A percentile compares a stretch with the other conserved stretches of the same genome.
These are phyloP conservation scores for Saxidomus purpurata DNA, from an alignment of 1,140 invertebrate species.

Conservation along the genomic window DNA sequence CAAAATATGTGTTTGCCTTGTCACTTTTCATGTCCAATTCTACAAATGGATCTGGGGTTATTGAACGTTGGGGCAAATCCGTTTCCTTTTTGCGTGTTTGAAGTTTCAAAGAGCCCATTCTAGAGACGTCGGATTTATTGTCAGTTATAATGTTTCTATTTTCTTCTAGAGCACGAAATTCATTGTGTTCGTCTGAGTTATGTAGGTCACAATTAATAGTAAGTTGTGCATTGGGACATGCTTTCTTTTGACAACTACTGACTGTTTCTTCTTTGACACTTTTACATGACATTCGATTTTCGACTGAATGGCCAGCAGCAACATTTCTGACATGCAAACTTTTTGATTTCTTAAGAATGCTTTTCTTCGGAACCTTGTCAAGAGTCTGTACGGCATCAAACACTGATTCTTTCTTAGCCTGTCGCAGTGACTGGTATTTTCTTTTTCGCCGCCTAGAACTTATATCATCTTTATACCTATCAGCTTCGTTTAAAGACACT, in stretches of 20 bases:
- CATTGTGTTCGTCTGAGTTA: too few relatives aligned
- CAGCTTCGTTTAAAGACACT: constrained; percentile 31
- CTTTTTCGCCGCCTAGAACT: constrained; percentile 19
- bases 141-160: not conserved
- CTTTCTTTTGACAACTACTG: too few relatives aligned
- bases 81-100: not conserved
- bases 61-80: not conserved
- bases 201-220: too few relatives aligned
- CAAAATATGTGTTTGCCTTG: not conserved
- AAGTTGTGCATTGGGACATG: too few relatives aligned
- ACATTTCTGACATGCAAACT: not conserved
- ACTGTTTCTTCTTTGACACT: too few relatives aligned
- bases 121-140: not conserved
- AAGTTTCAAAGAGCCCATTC: not conserved
- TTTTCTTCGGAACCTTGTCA: constrained; percentile 24
- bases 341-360: constrained; percentile 46
- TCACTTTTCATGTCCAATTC: not conserved
- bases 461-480: not conserved
- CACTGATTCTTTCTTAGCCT: constrained; percentile 25
- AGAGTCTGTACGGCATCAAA: constrained; percentile 27
- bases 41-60: not conserved
- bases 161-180: too few relatives aligned
- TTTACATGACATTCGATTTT: not conserved
- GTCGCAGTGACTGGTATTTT: constrained; percentile 48
- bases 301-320: not conserved